Base-by-base conservation (phyloP, 37 sponge, comb jelly and placozoan genomes). In the Amphimedon queenslandica region DNA sequence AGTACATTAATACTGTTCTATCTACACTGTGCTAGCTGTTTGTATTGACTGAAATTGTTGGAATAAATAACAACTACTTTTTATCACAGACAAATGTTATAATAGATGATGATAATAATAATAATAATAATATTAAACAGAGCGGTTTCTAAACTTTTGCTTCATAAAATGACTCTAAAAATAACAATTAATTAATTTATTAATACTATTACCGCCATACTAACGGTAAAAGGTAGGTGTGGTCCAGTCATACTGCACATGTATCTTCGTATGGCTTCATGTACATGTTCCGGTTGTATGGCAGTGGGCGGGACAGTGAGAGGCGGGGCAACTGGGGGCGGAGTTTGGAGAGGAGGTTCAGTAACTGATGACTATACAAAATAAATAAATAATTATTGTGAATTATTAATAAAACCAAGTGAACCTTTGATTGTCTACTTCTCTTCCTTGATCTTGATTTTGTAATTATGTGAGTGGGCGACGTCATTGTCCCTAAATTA, bases 241-340 rank as follows among this genome's bases (percentile, higher is more conserved):
- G 53, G 53, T 47, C 53, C 53, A 18, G 13, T 47, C 13, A 13
- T 18, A 13, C 8, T 18, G 24, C 57, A 38, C 37, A 1, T 36
- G 68, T 70, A 40, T 39, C 87, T 57, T 35, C 87, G 37, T 20
- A 80, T 21, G 0, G 87, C 87, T 64, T 86, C 87, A 32, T 68
- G 6, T 37, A 86, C 69, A 63, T 86, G 87, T 1, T 1, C 5
- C 25, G 87, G 87, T 24, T 80, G 81, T 42, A 86, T 55, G 30
- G 70, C 76, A 47, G 47, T 66, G 66, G 63, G 43, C 6, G 24
- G 73, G 20, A 64, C 4, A 47, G 53, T 18, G 13, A 13, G 13
- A n/a, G 61, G 61, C 5, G 61, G 23, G 27, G 28, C 21, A 60
- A 5, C 5, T 47, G 51, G 51, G 13, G 8, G 13, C 13, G 51